Evolutionary conservation across 92 coral and sea anemone species (phyloP).

Genomic region (Epizoanthus ramosus): DNA sequence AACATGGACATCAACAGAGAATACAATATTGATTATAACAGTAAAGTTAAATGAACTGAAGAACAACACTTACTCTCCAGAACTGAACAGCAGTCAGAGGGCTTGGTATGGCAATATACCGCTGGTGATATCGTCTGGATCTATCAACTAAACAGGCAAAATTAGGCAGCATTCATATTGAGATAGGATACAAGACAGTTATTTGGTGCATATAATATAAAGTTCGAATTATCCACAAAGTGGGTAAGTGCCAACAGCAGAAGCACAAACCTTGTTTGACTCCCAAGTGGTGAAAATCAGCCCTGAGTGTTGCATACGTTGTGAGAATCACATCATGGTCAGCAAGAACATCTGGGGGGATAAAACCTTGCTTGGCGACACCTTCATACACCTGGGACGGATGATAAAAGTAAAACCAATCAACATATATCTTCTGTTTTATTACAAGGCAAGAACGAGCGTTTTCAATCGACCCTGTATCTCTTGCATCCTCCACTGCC

Average conservation of each 20-base stretch:
- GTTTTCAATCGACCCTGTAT: background rate
- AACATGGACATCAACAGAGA: background rate
- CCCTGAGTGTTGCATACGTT: conserved; percentile 87
- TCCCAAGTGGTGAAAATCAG: conserved; percentile 86
- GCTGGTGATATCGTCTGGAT: conserved; percentile 74
- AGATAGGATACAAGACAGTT: background rate
- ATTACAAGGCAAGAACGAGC: background rate
- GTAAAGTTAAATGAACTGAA: background rate
- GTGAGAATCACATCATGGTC: conserved; percentile 92
- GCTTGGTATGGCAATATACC: conserved; percentile 87
- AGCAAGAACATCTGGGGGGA: conserved; percentile 84
- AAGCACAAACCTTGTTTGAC: conserved; percentile 62
- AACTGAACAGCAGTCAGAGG: conserved; percentile 86
- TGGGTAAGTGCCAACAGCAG: no score
- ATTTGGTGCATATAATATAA: no score
- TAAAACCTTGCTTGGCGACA: conserved; percentile 88
- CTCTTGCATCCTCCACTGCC: no score
- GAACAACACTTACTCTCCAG: conserved; percentile 75
- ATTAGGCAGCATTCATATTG: no score
- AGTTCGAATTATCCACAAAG: background rate
- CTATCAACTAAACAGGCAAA: conserved; percentile 43
- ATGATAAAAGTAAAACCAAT: background rate
- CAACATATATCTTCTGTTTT: background rate
- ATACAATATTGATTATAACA: background rate
- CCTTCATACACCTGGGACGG: conserved; percentile 86